Evolutionary conservation across 2,797 vertebrate species (phyloP), one percentile per base, ranked within the genome.

Genomic region (Phalloptychus januarius): DNA sequence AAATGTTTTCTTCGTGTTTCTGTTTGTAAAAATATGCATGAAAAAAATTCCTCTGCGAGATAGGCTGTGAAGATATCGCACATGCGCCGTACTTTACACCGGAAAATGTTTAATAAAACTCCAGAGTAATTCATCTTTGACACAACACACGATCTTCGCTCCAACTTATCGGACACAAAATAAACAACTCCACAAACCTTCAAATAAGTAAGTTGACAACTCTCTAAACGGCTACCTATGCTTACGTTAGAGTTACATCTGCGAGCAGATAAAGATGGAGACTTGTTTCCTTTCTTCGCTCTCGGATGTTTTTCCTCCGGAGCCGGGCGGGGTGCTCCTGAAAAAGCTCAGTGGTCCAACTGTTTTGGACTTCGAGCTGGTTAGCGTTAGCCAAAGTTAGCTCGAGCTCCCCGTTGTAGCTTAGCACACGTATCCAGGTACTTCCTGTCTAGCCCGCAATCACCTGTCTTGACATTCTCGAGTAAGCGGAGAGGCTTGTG

Each of bases 141-240:
- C 11, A 40, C 72, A 42, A 78, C 28, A 92, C 5, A 90, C 89
- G 90, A 93, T 93, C 93, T 94, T 84, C 63, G 86, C 75, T 77
- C 79, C 83, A 91, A 91, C 92, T 94, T 91, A 84, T 85, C 82
- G 92, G 94, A 95, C 92, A 93, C 91, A 85, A 78, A 86, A 86
- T 85, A 46, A 84, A 71, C 79, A 73, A 83, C 83, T 85, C 80
- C 44, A 33, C 72, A 33, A 16, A 82, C 86, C 56, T 75, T 1
- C 10, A 25, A 82, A 87, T 91, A 93, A 95, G 95, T 96, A 94
- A 95, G 95, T 94, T 94, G 88, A 92, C 91, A 94, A 90, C 91
- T 88, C 31, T 77, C 63, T 85, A 71, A 25, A 65, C 33, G 12
- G n/a, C 42, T 48, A n/a, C 7, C 7, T 71, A 0, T 15, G 45